Conservation (phyloP, 1,140 invertebrate genomes). For the Berghia stephanieae region DNA sequence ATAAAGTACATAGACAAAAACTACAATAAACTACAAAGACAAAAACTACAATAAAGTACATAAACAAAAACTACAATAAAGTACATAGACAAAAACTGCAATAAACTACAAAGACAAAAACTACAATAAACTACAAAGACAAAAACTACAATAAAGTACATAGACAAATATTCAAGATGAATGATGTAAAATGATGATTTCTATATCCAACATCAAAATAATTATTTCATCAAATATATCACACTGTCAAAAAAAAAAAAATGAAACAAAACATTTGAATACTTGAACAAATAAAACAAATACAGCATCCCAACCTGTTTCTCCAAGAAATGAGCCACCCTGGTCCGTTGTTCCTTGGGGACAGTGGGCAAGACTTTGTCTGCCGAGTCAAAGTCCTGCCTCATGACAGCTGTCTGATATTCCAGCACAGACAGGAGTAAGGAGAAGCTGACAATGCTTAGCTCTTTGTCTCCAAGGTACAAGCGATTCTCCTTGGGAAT, state of each 20-base stretch:
- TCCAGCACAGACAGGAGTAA: conserved; percentile 93
- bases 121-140: too few relatives aligned
- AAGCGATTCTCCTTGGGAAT: conserved; percentile 96
- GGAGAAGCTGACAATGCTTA: conserved; percentile 91
- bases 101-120: too few relatives aligned
- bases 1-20: too few relatives aligned
- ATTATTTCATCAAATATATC: not conserved
- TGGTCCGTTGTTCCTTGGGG: conserved; percentile 92
- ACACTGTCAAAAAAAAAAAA: not conserved
- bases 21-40: too few relatives aligned
- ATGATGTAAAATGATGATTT: too few relatives aligned
- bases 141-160: too few relatives aligned
- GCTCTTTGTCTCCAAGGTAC: conserved; percentile 97
- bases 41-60: too few relatives aligned
- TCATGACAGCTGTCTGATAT: conserved; percentile 99
- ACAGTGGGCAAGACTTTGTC: conserved; percentile 94
- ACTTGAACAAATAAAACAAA: not conserved
- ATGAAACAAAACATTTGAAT: not conserved
- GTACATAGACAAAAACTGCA: too few relatives aligned
- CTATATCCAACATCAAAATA: too few relatives aligned
- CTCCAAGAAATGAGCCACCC: conserved; percentile 98
- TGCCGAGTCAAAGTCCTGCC: conserved; percentile 95
- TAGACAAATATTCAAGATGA: too few relatives aligned
- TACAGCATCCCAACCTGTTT: conserved; percentile 84
- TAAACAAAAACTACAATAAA: too few relatives aligned